A percentile compares a stretch with the other conserved stretches of the same genome.
Evolutionary conservation across 1,140 invertebrate genomes (phyloP).

Genomic region (Oryctes rhinoceros): DNA sequence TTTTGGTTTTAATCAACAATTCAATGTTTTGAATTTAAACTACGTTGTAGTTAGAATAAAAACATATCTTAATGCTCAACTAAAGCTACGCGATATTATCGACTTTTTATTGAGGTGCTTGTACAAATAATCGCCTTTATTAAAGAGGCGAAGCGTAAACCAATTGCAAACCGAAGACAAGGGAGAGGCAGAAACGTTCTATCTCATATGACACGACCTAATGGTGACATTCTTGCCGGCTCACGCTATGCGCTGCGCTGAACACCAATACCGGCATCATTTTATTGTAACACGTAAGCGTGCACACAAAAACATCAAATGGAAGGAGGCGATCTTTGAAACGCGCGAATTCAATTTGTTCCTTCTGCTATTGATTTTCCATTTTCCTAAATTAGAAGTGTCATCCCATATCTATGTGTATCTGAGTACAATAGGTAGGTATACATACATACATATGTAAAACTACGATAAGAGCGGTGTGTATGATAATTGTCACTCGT

Average conservation of each 20-base stretch:
- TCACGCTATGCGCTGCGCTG: neutral
- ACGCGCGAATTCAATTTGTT: neutral
- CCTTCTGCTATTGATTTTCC: conserved; percentile 20
- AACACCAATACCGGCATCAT: neutral
- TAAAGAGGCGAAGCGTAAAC: neutral
- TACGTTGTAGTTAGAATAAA: too few species aligned
- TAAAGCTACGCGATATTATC: too few species aligned
- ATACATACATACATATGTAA: neutral
- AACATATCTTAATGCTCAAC: too few species aligned
- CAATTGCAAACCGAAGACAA: neutral
- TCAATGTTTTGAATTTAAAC: too few species aligned
- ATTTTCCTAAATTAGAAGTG: conserved; percentile 33
- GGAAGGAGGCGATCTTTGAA: neutral
- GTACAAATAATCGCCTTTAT: too few species aligned
- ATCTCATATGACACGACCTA: neutral
- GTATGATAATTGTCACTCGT: neutral
- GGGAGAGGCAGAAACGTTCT: neutral
- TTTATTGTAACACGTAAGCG: neutral
- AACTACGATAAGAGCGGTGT: neutral
- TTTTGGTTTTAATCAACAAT: too few species aligned
- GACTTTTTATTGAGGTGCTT: too few species aligned
- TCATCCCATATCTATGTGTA: neutral
- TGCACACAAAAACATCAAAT: neutral
- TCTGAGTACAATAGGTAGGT: neutral
- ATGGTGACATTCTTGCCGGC: neutral